A percentile compares a stretch with the other conserved stretches of the same genome.
phyloP scores from a whole-genome alignment of 92 coral and sea anemone species.

The Montipora capitata region DNA sequence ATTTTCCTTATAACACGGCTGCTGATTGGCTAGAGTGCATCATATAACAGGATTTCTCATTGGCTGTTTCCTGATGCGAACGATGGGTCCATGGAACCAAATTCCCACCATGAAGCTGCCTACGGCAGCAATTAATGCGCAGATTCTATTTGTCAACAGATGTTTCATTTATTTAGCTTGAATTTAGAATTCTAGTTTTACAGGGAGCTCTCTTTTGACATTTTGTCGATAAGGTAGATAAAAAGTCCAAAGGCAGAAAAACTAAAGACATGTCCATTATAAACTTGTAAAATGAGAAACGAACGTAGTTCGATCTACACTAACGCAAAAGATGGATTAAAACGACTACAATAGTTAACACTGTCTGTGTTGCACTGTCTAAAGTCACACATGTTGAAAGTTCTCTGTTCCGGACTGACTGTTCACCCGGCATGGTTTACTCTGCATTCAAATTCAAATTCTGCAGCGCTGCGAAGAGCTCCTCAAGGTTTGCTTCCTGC shows the following conservation, averaged over 20 bases:
- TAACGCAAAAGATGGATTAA: too few relatives aligned
- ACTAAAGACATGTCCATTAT: too few relatives aligned
- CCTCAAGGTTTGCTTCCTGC: background rate
- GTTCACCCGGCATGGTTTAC: background rate
- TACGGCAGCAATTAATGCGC: slow-evolving; percentile 7
- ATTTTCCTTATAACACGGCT: slow-evolving; percentile 24
- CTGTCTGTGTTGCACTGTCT: too few relatives aligned
- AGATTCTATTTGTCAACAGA: too few relatives aligned
- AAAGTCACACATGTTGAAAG: background rate
- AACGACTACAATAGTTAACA: too few relatives aligned
- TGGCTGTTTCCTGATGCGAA: slow-evolving; percentile 22
- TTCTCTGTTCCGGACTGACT: background rate
- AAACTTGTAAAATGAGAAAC: too few relatives aligned
- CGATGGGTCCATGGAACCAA: slow-evolving; percentile 21
- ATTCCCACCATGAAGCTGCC: slow-evolving; percentile 9
- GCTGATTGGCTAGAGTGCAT: slow-evolving; percentile 35
- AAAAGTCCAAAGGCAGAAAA: too few relatives aligned
- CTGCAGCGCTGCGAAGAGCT: background rate
- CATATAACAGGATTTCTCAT: slow-evolving; percentile 18
- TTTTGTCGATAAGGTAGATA: too few relatives aligned
- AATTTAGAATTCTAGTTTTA: too few relatives aligned
- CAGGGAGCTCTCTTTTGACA: too few relatives aligned
- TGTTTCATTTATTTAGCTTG: too few relatives aligned
- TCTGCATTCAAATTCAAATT: background rate
- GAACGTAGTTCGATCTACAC: too few relatives aligned